A percentile compares a stretch with the other conserved stretches of the same genome.
These are phyloP conservation scores for Hypena proboscidalis DNA, from an alignment of 2,888 invertebrate genomes.

Conservation along the genomic window DNA sequence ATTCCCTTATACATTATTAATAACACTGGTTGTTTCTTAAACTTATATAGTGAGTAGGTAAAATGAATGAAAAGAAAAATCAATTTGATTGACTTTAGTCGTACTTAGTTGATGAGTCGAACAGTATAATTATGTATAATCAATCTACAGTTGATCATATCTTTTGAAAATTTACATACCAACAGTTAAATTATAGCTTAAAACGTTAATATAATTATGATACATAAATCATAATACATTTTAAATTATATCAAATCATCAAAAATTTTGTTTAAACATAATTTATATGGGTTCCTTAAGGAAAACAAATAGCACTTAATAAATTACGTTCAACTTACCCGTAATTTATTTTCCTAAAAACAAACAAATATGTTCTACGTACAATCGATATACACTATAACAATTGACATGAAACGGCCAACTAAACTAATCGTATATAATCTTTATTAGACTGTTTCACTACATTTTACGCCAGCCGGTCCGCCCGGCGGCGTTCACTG, in stretches of 20 bases:
- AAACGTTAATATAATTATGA: no score
- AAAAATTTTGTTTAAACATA: no score
- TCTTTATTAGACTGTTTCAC: constrained; percentile 46
- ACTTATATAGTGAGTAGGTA: constrained; percentile 1
- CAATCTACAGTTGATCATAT: no score
- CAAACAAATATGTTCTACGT: constrained; percentile 50
- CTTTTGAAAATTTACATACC: no score
- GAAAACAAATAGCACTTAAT: constrained; percentile 4
- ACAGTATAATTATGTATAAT: no score
- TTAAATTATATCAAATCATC: no score
- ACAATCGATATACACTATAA: constrained; percentile 66
- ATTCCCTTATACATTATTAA: constrained; percentile 22
- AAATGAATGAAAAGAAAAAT: background rate
- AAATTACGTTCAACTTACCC: constrained; percentile 39
- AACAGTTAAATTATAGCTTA: no score
- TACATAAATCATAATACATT: no score
- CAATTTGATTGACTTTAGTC: background rate
- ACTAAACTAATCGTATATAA: constrained; percentile 56
- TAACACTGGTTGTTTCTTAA: constrained; percentile 5
- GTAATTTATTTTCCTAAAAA: constrained; percentile 57
- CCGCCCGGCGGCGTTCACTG: constrained; percentile 63
- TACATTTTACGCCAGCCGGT: constrained; percentile 68
- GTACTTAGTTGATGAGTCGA: no score
- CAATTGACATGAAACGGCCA: constrained; percentile 71
- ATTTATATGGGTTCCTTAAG: background rate